A percentile compares a stretch with the other conserved stretches of the same genome.
These are phyloP conservation scores for Ophraella communa DNA, from an alignment of 2,888 invertebrate genomes.

Conservation along the genomic window DNA sequence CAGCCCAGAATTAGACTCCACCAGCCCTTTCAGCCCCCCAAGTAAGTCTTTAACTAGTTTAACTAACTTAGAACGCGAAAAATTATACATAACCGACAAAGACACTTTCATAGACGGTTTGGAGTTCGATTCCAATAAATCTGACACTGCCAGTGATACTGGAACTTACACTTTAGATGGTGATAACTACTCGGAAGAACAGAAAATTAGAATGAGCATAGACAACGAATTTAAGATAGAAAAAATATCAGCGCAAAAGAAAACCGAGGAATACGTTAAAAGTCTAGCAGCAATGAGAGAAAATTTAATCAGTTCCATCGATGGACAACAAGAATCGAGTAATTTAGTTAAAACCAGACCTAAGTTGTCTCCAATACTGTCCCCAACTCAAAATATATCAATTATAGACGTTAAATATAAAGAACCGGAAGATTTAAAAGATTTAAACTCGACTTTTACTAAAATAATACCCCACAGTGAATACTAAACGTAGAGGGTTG, in stretches of 20 bases:
- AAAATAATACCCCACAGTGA: too few species aligned
- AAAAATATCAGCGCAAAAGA: constrained; percentile 54
- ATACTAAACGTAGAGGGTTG: too few species aligned
- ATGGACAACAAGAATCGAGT: too few species aligned
- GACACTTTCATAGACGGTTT: constrained; percentile 47
- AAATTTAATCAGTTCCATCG: too few species aligned
- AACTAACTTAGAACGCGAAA: constrained; percentile 50
- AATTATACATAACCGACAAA: constrained; percentile 39
- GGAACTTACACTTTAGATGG: constrained; percentile 93
- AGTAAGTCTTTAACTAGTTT: too few species aligned
- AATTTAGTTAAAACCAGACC: too few species aligned
- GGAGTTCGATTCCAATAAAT: constrained; percentile 59
- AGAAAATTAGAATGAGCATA: constrained; percentile 87
- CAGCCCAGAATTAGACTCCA: constrained; percentile 67
- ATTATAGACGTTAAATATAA: too few species aligned
- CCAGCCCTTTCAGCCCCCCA: constrained; percentile 55
- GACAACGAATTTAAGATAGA: constrained; percentile 76
- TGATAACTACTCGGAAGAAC: constrained; percentile 84
- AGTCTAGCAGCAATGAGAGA: constrained; percentile 46
- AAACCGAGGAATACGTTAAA: constrained; percentile 57
- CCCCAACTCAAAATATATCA: too few species aligned
- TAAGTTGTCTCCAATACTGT: too few species aligned
- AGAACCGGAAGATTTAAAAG: too few species aligned
- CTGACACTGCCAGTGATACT: constrained; percentile 75
- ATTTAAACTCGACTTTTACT: too few species aligned